Evolutionary conservation across 2,113 vertebrate genomes (phyloP).

Genomic region (Microtus montanus): DNA sequence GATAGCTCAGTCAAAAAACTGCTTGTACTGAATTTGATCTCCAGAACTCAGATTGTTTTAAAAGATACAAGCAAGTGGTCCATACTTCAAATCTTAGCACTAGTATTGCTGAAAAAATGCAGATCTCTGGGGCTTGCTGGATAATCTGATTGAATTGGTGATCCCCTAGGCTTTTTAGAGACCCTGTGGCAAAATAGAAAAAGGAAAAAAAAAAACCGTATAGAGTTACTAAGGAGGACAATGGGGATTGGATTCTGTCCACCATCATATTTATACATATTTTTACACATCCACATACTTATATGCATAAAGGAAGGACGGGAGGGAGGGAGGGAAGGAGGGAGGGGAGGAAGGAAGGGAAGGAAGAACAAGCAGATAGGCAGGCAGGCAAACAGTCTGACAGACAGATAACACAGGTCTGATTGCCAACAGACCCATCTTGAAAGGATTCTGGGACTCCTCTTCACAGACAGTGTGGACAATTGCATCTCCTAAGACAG

Average conservation of each 20-base stretch:
- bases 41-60: not conserved
- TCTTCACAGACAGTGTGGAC: slow-evolving; percentile 39
- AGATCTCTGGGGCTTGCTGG: too few relatives aligned
- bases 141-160: not conserved
- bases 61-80: not conserved
- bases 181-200: not conserved
- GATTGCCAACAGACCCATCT: not conserved
- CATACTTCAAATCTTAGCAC: not conserved
- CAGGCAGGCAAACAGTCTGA: not conserved
- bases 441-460: not conserved
- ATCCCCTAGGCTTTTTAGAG: not conserved
- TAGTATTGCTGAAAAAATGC: too few relatives aligned
- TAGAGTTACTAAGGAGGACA: not conserved
- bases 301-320: not conserved
- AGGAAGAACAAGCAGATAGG: not conserved
- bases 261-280: not conserved
- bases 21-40: not conserved
- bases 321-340: not conserved
- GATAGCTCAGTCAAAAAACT: not conserved
- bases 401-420: not conserved
- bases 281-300: not conserved
- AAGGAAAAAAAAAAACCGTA: not conserved
- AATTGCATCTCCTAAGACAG: slow-evolving; percentile 45
- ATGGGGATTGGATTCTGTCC: not conserved
- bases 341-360: not conserved